phyloP scores from a whole-genome alignment of 2,797 vertebrate species.

The Pseudochromis fuscus region DNA sequence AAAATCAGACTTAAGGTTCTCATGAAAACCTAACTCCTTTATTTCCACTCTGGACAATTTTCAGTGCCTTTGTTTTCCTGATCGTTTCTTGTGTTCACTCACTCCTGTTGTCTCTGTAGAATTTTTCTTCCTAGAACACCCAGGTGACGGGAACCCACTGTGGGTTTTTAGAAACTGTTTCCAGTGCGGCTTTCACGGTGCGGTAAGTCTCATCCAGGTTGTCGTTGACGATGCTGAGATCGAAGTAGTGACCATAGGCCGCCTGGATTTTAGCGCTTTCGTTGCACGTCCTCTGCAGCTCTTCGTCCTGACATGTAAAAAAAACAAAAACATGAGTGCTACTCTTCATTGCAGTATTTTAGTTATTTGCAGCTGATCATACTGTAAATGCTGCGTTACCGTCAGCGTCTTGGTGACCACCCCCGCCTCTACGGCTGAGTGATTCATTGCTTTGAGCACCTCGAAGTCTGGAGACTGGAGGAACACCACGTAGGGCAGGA shows the following conservation, averaged over 20 bases:
- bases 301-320: slow-evolving; percentile 85
- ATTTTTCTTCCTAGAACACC: slow-evolving; percentile 90
- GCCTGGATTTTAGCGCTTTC: slow-evolving; percentile 92
- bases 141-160: slow-evolving; percentile 98
- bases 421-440: slow-evolving; percentile 88
- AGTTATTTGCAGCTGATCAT: no score
- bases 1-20: not conserved
- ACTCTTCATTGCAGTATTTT: no score
- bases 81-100: not conserved
- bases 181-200: slow-evolving; percentile 88
- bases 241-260: slow-evolving; percentile 93
- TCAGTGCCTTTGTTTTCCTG: not conserved
- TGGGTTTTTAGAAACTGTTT: slow-evolving; percentile 88
- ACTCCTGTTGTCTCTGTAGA: not conserved
- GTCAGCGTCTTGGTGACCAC: slow-evolving; percentile 91
- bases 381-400: slow-evolving; percentile 76
- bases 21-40: slow-evolving; percentile 8
- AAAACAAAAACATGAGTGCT: no score
- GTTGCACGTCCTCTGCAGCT: slow-evolving; percentile 89
- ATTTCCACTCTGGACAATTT: not conserved
- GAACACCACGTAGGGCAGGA: slow-evolving; percentile 95
- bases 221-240: slow-evolving; percentile 91
- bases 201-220: slow-evolving; percentile 93
- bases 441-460: slow-evolving; percentile 92
- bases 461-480: slow-evolving; percentile 93